Evolutionary conservation across 2,113 vertebrate genomes (phyloP), one percentile per base, ranked within the genome.

Genomic region (Lethenteron camtschaticum): DNA sequence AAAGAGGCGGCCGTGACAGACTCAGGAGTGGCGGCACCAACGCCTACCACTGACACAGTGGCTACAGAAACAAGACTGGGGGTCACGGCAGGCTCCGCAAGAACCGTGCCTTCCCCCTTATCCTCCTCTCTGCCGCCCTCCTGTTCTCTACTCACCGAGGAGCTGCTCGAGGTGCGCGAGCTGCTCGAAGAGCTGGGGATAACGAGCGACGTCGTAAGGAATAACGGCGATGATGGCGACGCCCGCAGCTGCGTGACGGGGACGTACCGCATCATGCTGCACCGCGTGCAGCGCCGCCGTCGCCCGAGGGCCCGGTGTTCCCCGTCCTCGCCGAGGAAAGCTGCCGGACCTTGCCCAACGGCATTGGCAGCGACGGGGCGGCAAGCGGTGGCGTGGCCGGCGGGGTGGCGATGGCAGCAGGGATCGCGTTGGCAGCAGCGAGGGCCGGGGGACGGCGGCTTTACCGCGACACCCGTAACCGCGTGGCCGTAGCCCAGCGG

Each of bases 171-270:
- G 75, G 85, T 96, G 14, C 90, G 83, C 73, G 79, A 75, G 18
- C 79, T 80, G 0, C 76, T 97, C 73, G 80, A 85, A 68, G 79
- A 80, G 8, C 75, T 97, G 71, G 91, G 90, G 18, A 90, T 97
- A 73, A 90, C 85, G 4, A 79, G 41, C 41, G 41, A 41, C 41
- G 41, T 41, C 41, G 41, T 41, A 5, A 41, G 41, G 41, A 41
- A 41, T 41, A 95, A 90, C 77, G 95, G 89, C 75, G 85, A 70
- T 20, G 85, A 85, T 11, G 84, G 81, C 75, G 87, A 92, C 0
- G 81, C 88, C 13, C 81, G 83, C 59, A 96, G 90, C 78, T 85
- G 89, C 11, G 75, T 96, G 73, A 99, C 92, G 0, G 94, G 92
- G 0, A 79, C 87, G 12, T 97, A 96, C 63, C 81, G 94, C 57